Base-by-base conservation (phyloP, 1,140 invertebrate genomes). In the Aphis craccivora region DNA sequence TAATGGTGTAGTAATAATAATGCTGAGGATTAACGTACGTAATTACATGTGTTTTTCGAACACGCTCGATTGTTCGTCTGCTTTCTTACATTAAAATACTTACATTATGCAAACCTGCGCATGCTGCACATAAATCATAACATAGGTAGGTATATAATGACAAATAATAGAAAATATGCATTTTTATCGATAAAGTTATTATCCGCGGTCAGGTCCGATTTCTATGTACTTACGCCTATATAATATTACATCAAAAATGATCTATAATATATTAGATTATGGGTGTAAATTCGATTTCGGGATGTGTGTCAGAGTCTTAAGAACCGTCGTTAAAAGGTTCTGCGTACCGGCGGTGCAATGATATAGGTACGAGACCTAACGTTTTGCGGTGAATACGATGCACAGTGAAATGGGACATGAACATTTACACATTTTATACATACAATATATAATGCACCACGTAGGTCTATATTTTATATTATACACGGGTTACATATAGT, bases 1-100 rank as follows among this genome's bases (percentile, higher is more conserved):
- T 90, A 90, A 90, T 90, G 9, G 53, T 37, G 53, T 90, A 90
- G 53, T 90, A 90, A 90, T 90, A 43, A 90, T 60, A 90, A 60
- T 88, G 51, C 35, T 11, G 53, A 37, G 22, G 35, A 30, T n/a
- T 1, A 60, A 37, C 40, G n/a, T 90, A 37, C 40, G n/a, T 90
- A 90, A 89, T 89, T 89, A 89, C 87, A n/a, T 23, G n/a, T 35
- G 48, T 20, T 45, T 51, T 89, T 37, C n/a, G 87, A 89, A 48
- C 45, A n/a, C 30, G 20, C 25, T 30, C 86, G 86, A 45, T n/a
- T 48, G 83, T 84, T 23, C 83, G 83, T 84, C 23, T 14, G 9
- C 37, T 84, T 84, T 84, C 83, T 11, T 84, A 84, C 22, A 14
- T 30, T 30, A 60, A 60, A 60, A 60, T 30, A 60, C 11, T 37